phyloP scores from a whole-genome alignment of 1,140 invertebrate species.

The Acromyrmex charruanus region DNA sequence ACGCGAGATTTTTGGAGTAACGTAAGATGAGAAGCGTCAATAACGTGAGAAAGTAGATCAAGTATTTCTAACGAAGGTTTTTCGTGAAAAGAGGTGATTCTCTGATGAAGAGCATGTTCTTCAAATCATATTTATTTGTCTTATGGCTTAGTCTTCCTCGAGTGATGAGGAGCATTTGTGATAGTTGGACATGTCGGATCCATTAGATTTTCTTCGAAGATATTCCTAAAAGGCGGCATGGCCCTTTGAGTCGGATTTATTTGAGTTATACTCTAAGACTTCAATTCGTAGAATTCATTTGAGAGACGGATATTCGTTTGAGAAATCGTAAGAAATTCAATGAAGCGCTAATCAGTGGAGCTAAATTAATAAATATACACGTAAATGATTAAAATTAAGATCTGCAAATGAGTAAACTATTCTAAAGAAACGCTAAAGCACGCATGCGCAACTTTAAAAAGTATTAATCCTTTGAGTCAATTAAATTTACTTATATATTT shows the following conservation, averaged over 20 bases:
- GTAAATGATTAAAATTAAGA: not conserved
- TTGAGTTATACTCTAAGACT: constrained; percentile 7
- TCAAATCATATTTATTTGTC: constrained; percentile 48
- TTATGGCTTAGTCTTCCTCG: not conserved
- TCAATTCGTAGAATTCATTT: constrained; percentile 39
- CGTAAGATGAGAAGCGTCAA: not conserved
- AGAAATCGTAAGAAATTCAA: constrained; percentile 11
- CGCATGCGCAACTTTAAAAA: not conserved
- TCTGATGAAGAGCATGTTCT: not conserved
- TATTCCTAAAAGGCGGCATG: constrained; percentile 35
- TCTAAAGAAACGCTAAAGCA: not conserved
- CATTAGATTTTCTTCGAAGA: constrained; percentile 21
- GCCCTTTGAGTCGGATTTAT: constrained; percentile 46
- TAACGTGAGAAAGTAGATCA: not conserved
- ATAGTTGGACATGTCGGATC: constrained; percentile 9
- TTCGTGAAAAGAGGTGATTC: not conserved
- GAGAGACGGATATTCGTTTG: constrained; percentile 20
- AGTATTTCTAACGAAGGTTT: not conserved
- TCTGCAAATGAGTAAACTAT: not conserved
- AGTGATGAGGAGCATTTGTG: constrained; percentile 8
- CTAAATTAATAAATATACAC: constrained; percentile 35
- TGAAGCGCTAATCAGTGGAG: not conserved
- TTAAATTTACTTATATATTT: constrained; percentile 21
- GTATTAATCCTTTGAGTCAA: not conserved
- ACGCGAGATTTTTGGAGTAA: constrained; percentile 25